phyloP scores from a whole-genome alignment of 2,113 vertebrate species.

The Ailuropoda melanoleuca region DNA sequence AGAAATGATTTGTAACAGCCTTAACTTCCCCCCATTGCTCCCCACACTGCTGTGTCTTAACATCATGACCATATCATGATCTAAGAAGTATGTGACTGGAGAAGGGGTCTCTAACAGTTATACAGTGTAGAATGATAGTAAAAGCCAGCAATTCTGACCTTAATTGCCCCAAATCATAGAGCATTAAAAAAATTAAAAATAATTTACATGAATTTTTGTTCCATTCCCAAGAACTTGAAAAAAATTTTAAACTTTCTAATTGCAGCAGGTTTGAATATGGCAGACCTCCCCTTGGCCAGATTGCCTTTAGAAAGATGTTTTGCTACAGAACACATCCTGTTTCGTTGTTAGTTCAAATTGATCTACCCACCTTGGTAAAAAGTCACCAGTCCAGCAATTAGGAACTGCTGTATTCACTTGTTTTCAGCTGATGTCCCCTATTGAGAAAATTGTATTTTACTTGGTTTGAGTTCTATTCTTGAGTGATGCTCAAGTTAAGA shows the following conservation, averaged over 20 bases:
- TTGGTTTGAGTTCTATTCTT: slow-evolving; percentile 63
- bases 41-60: neutral
- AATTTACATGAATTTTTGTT: neutral
- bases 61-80: neutral
- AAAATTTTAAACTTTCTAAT: neutral
- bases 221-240: neutral
- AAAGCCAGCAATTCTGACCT: neutral
- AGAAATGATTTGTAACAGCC: neutral
- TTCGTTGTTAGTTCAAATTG: slow-evolving; percentile 63
- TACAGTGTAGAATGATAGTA: neutral
- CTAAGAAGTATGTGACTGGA: neutral
- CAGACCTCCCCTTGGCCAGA: neutral
- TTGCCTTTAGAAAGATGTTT: slow-evolving; percentile 18
- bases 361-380: slow-evolving; percentile 61
- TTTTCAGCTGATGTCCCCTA: slow-evolving; percentile 62
- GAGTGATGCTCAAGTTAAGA: slow-evolving; percentile 69
- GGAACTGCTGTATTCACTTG: slow-evolving; percentile 63
- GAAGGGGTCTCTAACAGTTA: neutral
- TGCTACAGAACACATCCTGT: slow-evolving; percentile 28
- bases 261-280: slow-evolving; percentile 42
- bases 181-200: neutral
- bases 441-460: slow-evolving; percentile 72
- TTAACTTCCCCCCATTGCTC: neutral
- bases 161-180: neutral
- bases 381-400: slow-evolving; percentile 63